phyloP scores from a whole-genome alignment of 2,797 vertebrate genomes.

The Octomys mimax region DNA sequence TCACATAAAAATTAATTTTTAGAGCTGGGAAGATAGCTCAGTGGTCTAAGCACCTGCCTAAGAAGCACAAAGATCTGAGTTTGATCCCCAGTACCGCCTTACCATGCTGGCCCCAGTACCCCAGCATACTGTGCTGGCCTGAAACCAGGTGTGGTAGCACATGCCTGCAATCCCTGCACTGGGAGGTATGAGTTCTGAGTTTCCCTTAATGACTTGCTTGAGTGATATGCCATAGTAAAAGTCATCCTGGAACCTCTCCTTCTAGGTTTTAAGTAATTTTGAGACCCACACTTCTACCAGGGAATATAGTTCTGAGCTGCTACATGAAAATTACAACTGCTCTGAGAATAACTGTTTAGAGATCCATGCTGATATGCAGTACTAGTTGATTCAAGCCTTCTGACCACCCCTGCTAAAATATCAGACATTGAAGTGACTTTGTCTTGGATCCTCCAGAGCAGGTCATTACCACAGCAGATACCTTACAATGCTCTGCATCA shows the following conservation, averaged over 20 bases:
- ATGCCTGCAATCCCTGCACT: no score
- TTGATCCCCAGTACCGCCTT: no score
- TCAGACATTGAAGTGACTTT: background rate
- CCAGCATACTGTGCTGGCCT: no score
- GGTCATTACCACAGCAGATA: background rate
- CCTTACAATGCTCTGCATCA: background rate
- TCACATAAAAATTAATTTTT: constrained; percentile 4
- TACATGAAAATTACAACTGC: background rate
- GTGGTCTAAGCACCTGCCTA: no score
- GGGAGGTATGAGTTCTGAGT: background rate
- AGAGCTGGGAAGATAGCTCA: no score
- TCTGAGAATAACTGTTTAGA: background rate
- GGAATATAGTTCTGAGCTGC: background rate
- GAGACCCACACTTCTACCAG: background rate
- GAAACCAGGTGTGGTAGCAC: no score
- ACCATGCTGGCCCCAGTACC: no score
- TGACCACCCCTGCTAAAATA: background rate
- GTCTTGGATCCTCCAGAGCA: background rate
- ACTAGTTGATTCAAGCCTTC: background rate
- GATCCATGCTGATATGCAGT: background rate
- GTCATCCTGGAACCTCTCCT: background rate
- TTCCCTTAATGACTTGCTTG: background rate
- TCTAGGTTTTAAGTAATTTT: background rate
- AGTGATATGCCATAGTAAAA: background rate
- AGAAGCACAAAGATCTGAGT: no score